These are phyloP conservation scores for Spongia lamella DNA, from an alignment of 37 sponge, comb jelly and placozoan genomes.

Conservation along the genomic window DNA sequence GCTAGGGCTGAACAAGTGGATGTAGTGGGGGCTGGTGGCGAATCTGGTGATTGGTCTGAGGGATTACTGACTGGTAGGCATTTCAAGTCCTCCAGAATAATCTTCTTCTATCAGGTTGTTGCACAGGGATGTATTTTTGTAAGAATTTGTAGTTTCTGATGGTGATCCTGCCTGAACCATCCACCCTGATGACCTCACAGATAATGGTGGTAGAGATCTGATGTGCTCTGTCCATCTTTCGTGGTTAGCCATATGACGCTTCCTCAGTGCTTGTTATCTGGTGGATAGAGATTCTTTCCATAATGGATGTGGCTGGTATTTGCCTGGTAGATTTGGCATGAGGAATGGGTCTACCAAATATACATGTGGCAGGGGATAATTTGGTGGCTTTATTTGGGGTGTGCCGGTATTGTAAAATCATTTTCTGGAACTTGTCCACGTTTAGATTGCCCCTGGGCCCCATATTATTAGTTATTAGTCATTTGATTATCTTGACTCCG, in stretches of 20 bases:
- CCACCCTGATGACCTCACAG: too few relatives aligned
- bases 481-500: slow-evolving; percentile 30
- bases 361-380: slow-evolving; percentile 34
- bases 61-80: slow-evolving; percentile 11
- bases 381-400: slow-evolving; percentile 34
- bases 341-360: slow-evolving; percentile 36
- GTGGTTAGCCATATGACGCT: slow-evolving; percentile 39
- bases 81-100: slow-evolving; percentile 23
- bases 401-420: slow-evolving; percentile 36
- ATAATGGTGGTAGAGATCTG: slow-evolving; percentile 21
- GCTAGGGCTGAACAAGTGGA: too few relatives aligned
- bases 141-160: too few relatives aligned
- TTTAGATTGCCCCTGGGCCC: slow-evolving; percentile 24
- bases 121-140: slow-evolving; percentile 16
- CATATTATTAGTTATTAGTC: slow-evolving; percentile 27
- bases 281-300: slow-evolving; percentile 16
- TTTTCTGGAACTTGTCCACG: slow-evolving; percentile 18
- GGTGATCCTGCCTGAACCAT: too few relatives aligned
- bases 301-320: slow-evolving; percentile 34
- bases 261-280: slow-evolving; percentile 25
- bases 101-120: slow-evolving; percentile 26
- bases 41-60: slow-evolving; percentile 9
- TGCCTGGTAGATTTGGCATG: slow-evolving; percentile 32
- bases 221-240: slow-evolving; percentile 40
- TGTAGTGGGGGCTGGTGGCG: too few relatives aligned